A percentile compares a stretch with the other conserved stretches of the same genome.
Evolutionary conservation across 2,888 invertebrate genomes (phyloP).

Genomic region (Ethmia dodecea): DNA sequence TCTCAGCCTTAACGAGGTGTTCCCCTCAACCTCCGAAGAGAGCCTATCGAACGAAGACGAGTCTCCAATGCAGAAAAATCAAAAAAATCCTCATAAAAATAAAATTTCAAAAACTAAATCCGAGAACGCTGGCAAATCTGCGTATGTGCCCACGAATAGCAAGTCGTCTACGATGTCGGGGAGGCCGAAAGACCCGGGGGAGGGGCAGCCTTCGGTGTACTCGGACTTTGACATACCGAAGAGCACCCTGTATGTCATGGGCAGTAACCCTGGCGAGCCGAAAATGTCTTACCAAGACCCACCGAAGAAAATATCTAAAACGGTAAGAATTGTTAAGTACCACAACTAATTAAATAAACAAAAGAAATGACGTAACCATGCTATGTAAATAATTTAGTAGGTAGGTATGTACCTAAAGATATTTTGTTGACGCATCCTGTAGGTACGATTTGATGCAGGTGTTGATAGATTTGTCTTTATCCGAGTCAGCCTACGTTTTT

Average conservation of each 20-base stretch:
- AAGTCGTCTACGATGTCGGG: slow-evolving; percentile 57
- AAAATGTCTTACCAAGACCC: slow-evolving; percentile 66
- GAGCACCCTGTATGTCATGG: slow-evolving; percentile 63
- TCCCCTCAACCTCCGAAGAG: slow-evolving; percentile 70
- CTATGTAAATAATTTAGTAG: too few relatives aligned
- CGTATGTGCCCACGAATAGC: slow-evolving; percentile 60
- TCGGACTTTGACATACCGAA: slow-evolving; percentile 66
- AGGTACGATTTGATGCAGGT: too few relatives aligned
- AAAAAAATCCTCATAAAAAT: slow-evolving; percentile 33
- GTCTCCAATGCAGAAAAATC: slow-evolving; percentile 37
- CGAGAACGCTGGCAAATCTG: slow-evolving; percentile 38
- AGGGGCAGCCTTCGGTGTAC: slow-evolving; percentile 47
- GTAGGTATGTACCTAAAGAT: background rate
- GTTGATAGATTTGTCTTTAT: too few relatives aligned
- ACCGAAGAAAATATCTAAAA: slow-evolving; percentile 68
- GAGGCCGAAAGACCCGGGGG: slow-evolving; percentile 41
- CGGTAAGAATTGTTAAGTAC: slow-evolving; percentile 33
- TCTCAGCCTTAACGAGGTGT: slow-evolving; percentile 62
- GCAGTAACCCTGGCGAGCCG: slow-evolving; percentile 69
- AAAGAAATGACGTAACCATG: too few relatives aligned
- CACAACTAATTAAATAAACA: too few relatives aligned
- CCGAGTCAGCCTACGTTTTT: too few relatives aligned
- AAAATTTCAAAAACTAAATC: slow-evolving; percentile 33
- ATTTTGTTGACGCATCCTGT: background rate
- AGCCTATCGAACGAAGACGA: slow-evolving; percentile 64